Conservation (phyloP, 1,140 invertebrate species). For the Geopemphigus sp. region DNA sequence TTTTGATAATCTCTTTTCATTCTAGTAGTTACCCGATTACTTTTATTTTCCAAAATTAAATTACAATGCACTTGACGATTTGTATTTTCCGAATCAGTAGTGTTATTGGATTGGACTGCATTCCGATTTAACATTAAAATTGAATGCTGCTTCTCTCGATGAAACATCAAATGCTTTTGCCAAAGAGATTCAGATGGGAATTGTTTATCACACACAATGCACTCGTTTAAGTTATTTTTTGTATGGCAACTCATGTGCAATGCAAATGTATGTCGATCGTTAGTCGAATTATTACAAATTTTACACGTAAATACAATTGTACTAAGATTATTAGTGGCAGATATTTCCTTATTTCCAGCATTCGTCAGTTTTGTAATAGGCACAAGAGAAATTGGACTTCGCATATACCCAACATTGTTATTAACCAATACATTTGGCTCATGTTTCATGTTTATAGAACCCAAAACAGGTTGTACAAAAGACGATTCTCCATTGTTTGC, state of each 20-base stretch:
- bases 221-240: neutral
- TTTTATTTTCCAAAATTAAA: neutral
- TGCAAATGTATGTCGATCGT: slow-evolving; percentile 9
- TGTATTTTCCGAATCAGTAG: neutral
- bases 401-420: neutral
- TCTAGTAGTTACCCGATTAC: neutral
- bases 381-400: neutral
- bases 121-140: neutral
- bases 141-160: slow-evolving; percentile 1
- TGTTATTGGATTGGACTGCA: neutral
- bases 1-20: neutral
- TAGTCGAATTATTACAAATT: slow-evolving; percentile 20
- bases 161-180: neutral
- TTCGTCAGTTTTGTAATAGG: neutral
- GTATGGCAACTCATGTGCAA: slow-evolving; percentile 12
- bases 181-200: neutral
- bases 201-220: neutral
- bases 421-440: neutral
- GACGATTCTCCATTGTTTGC: neutral
- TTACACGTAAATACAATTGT: neutral
- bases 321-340: neutral
- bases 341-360: neutral
- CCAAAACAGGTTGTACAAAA: neutral
- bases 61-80: neutral
- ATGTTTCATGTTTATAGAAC: neutral